Evolutionary conservation across 2,113 vertebrate genomes (phyloP), one percentile per base, ranked within the genome.

Genomic region (Oreochromis niloticus): DNA sequence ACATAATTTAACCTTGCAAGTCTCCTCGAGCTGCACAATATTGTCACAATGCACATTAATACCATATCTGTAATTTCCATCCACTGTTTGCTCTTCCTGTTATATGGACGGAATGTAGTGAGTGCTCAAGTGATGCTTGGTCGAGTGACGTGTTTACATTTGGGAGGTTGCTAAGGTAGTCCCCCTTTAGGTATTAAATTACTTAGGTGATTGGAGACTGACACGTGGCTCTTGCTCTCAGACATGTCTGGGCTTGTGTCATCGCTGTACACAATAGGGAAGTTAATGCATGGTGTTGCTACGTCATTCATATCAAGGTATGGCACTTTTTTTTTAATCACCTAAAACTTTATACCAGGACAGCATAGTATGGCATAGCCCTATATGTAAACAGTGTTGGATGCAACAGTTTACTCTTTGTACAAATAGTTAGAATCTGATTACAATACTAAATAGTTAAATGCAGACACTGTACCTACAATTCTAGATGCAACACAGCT

Each of bases 31-130:
- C 36, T 41, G n/a, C 63, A 71, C n/a, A 63, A 11, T 19, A 36
- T 63, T 63, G 32, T 0, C 32, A 63, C 32, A 63, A 36, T 56
- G 55, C 22, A 56, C 11, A 61, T 34, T 19, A 66, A n/a, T 66
- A 36, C 17, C 17, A 12, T 36, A 36, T 66, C 32, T 7, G 61
- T 36, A 3, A 66, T 66, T 36, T 66, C 61, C 32, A 66, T 36
- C 61, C 61, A 7, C 59, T 36, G 1, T 66, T 66, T 36, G 32
- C 32, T 41, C 3, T 0, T 0, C 36, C 36, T 41, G 36, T 22
- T 11, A 41, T 68, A 22, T 41, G 32, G 66, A 9, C 5, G 2
- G 13, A 39, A 68, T 39, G 10, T 22, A 41, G 63, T 41, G 19
- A 68, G 19, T 41, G 63, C 3, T 68, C 13, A 71, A 71, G 39